phyloP scores from a whole-genome alignment of 2,797 vertebrate genomes.

The Cephalopachus bancanus region DNA sequence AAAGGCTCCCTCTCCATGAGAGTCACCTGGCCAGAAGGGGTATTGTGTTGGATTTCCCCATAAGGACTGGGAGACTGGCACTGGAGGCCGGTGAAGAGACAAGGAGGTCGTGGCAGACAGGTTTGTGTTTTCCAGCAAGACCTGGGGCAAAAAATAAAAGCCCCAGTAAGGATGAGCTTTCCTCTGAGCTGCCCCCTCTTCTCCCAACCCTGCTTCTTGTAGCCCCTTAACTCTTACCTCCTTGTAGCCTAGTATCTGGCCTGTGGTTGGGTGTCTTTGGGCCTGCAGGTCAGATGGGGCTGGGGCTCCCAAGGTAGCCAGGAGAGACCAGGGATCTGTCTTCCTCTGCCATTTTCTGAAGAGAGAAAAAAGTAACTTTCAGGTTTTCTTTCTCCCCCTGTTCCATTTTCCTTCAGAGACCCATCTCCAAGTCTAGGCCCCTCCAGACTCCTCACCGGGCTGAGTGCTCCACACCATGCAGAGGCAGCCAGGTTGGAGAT shows the following conservation, averaged over 20 bases:
- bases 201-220: neutral
- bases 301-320: conserved; percentile 88
- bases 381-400: neutral
- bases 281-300: conserved; percentile 94
- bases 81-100: conserved; percentile 94
- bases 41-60: conserved; percentile 96
- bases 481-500: conserved; percentile 93
- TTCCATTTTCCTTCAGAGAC: neutral
- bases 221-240: conserved; percentile 89
- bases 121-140: conserved; percentile 90
- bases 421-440: neutral
- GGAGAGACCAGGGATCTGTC: conserved; percentile 90
- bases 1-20: neutral
- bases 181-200: neutral
- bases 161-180: neutral
- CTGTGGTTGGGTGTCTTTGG: conserved; percentile 95
- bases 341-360: conserved; percentile 90
- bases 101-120: conserved; percentile 95
- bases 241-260: conserved; percentile 93
- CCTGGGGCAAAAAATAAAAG: conserved; percentile 74
- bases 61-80: conserved; percentile 92
- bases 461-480: conserved; percentile 93
- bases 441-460: conserved; percentile 88
- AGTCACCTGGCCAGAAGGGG: conserved; percentile 94
- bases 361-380: neutral